phyloP scores from a whole-genome alignment of 2,797 vertebrate genomes.

The Myotis findleyi region DNA sequence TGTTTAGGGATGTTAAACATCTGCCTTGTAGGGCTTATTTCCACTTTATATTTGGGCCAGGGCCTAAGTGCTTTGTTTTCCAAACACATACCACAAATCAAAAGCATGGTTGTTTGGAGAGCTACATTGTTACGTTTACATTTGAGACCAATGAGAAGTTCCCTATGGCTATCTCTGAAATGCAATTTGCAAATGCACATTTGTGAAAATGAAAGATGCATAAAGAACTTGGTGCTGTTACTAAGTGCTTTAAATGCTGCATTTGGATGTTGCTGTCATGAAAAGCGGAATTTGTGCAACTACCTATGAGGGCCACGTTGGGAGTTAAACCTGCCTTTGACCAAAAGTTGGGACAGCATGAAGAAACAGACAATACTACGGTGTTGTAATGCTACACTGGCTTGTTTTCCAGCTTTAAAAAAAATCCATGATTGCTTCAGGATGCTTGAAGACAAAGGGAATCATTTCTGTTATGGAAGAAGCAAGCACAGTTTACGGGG shows the following conservation, averaged over 20 bases:
- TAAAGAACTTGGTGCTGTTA: neutral
- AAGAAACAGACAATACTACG: neutral
- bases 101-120: neutral
- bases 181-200: neutral
- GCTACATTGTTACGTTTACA: neutral
- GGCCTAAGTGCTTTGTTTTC: constrained; percentile 27
- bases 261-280: neutral
- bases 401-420: neutral
- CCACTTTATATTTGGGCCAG: neutral
- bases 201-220: neutral
- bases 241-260: neutral
- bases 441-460: neutral
- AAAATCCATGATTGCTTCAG: neutral
- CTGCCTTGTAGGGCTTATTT: neutral
- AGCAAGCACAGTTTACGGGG: neutral
- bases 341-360: neutral
- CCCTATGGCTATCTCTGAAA: neutral
- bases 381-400: neutral
- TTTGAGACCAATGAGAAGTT: neutral
- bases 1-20: constrained; percentile 35
- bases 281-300: neutral
- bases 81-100: constrained; percentile 35
- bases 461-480: neutral
- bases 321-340: neutral
- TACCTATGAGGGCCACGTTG: neutral